Evolutionary conservation across 2,797 vertebrate species (phyloP), one percentile per base, ranked within the genome.

Genomic region (Hapalemur alaotrensis): DNA sequence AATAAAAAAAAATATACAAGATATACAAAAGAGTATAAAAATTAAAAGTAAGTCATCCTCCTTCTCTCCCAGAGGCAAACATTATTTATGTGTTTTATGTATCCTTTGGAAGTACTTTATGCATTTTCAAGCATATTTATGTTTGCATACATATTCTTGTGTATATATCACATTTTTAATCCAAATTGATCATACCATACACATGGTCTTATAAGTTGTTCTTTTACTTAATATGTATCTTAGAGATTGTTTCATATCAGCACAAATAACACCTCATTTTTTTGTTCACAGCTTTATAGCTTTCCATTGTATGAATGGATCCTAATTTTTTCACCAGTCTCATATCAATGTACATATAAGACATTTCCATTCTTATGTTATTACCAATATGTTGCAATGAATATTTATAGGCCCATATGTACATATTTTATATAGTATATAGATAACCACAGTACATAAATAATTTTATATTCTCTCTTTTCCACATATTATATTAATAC

Each of bases 381-480:
- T 90, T 72, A 67, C 4, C 85, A 95, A 88, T 15, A 25, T 67
- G 28, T 30, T 91, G 5, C 9, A 38, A 85, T 48, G 89, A 83
- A 88, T 85, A 43, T 63, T 13, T 28, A 83, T 87, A 79, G 52
- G 2, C 10, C 57, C 25, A 70, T 78, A 35, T 46, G 35, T 32
- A 92, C 5, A 78, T 41, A 81, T 84, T 73, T 65, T 41, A 67
- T 23, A 65, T 22, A 54, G 20, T 59, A 32, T 54, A 83, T 63
- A 87, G 89, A 83, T 91, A 91, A 70, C 18, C 8, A 54, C 25
- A 67, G 8, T 43, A 0, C 22, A 80, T 12, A 93, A 73, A 75
- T 80, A 75, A 96, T 87, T 93, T 92, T 70, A 9, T 38, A 7
- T 50, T 61, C 35, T 94, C 32, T 13, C n/a, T 89, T 90, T 89